Conservation (phyloP, 2,113 vertebrate species). For the Lepisosteus osseus region DNA sequence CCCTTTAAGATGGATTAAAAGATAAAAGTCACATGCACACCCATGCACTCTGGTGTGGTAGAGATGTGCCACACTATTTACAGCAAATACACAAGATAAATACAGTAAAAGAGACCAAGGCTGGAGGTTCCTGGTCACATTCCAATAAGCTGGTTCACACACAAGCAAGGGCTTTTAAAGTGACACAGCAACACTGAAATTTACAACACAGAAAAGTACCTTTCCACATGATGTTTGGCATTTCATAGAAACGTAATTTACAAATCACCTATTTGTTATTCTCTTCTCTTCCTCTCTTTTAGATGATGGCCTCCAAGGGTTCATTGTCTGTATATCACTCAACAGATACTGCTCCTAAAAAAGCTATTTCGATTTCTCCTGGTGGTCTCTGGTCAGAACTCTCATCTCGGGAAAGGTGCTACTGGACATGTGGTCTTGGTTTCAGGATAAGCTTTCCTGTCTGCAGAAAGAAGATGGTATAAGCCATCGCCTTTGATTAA, state of each 20-base stretch:
- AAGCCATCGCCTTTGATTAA: not conserved
- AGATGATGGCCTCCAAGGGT: not conserved
- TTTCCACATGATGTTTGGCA: constrained; percentile 19
- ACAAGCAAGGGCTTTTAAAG: constrained; percentile 40
- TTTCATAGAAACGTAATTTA: not conserved
- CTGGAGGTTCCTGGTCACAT: not conserved
- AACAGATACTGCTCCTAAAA: constrained; percentile 7
- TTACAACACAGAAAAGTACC: constrained; percentile 19
- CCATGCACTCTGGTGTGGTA: not conserved
- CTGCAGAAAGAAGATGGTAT: constrained; percentile 57
- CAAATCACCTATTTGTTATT: constrained; percentile 15
- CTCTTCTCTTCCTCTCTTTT: not conserved
- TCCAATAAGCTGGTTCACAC: constrained; percentile 20
- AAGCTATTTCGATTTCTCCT: not conserved
- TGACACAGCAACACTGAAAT: constrained; percentile 24
- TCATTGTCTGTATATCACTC: not conserved
- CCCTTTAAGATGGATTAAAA: constrained; percentile 18
- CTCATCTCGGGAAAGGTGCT: constrained; percentile 32
- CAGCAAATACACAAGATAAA: constrained; percentile 2
- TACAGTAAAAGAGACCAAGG: constrained; percentile 12
- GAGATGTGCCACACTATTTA: constrained; percentile 1
- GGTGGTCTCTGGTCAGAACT: not conserved
- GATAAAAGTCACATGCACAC: constrained; percentile 5
- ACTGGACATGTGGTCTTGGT: constrained; percentile 93
- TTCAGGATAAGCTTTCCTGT: constrained; percentile 97